Base-by-base conservation (phyloP, 2,797 vertebrate species). In the Enteromius treurensis region DNA sequence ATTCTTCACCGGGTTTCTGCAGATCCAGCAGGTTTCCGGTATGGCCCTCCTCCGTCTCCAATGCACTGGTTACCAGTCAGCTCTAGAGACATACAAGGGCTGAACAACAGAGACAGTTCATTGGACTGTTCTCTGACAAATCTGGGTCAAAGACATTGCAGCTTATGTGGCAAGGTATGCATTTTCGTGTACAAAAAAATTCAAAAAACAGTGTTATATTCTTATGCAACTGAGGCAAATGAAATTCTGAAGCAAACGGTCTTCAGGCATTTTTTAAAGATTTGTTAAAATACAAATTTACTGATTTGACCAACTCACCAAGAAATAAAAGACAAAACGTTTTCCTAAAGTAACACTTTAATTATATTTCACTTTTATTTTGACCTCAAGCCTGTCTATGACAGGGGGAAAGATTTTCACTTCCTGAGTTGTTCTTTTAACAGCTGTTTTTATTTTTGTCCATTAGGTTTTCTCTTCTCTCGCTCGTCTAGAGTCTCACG, bases 101-200 rank as follows among this genome's bases (percentile, higher is more conserved):
- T 84, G 23, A 88, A 88, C 75, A 86, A 84, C 83, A 89, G 83
- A 75, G 89, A 83, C 70, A 51, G 40, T 70, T 26, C 42, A 26
- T 1, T 81, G 3, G 37, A 79, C 81, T 84, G 84, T 86, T 71
- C 77, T 0, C 88, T 84, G 69, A 90, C 75, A 19, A 82, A 45
- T 19, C 11, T 80, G 34, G 9, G 11, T 26, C 80, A 40, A 1
- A 90, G 88, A 45, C 86, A 90, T 65, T 93, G 93, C 83, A 90
- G 80, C 1, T 45, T 91, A 79, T 94, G 93, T 64, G 19, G 84
- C 65, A 94, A 94, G 92, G 94, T 95, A 58, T 85, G 3, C 29
- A 40, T 47, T 29, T 77, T 32, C 2, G 13, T 14, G 6, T 58
- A 19, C 15, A 11, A 71, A 71, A 26, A 11, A 71, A 32, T 23